Percentiles rank a stretch among this genome's conserved stretches.
phyloP scores from a whole-genome alignment of 2,888 invertebrate species.

The Campoplex capitator region DNA sequence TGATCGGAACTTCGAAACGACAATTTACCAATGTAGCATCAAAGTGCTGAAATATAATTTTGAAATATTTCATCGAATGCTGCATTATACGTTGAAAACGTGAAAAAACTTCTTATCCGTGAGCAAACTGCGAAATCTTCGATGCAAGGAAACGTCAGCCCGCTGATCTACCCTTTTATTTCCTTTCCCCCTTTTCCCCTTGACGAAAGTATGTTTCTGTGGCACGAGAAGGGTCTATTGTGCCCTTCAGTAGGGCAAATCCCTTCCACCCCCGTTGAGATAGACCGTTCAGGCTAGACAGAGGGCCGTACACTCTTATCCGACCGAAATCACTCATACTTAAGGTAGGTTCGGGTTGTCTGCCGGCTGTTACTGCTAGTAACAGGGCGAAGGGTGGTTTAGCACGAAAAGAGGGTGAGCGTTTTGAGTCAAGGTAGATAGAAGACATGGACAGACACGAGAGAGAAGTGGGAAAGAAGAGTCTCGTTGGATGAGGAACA shows the following conservation, averaged over 20 bases:
- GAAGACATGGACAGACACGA: conserved; percentile 53
- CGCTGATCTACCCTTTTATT: neutral
- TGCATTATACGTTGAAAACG: neutral
- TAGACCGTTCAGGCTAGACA: conserved; percentile 40
- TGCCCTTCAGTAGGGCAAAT: conserved; percentile 42
- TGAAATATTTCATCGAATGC: neutral
- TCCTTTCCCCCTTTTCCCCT: conserved; percentile 6
- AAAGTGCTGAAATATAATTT: neutral
- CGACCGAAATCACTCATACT: conserved; percentile 74
- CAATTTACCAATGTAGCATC: neutral
- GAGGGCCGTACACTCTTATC: conserved; percentile 41
- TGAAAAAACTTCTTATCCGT: neutral
- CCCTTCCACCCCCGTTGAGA: conserved; percentile 57
- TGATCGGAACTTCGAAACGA: neutral
- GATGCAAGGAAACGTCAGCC: neutral
- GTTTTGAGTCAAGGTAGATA: conserved; percentile 23
- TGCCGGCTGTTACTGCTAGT: conserved; percentile 70
- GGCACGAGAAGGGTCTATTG: conserved; percentile 74
- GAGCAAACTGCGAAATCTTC: neutral
- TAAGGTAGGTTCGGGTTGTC: conserved; percentile 80
- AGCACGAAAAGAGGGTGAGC: conserved; percentile 22
- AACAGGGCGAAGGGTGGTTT: conserved; percentile 11
- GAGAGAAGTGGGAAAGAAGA: conserved; percentile 30
- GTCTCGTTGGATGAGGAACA: conserved; percentile 59
- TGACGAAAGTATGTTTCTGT: conserved; percentile 81